Percentiles rank a stretch among this genome's conserved stretches.
Evolutionary conservation across 1,140 invertebrate genomes (phyloP).

Genomic region (Bombus pyrosoma): DNA sequence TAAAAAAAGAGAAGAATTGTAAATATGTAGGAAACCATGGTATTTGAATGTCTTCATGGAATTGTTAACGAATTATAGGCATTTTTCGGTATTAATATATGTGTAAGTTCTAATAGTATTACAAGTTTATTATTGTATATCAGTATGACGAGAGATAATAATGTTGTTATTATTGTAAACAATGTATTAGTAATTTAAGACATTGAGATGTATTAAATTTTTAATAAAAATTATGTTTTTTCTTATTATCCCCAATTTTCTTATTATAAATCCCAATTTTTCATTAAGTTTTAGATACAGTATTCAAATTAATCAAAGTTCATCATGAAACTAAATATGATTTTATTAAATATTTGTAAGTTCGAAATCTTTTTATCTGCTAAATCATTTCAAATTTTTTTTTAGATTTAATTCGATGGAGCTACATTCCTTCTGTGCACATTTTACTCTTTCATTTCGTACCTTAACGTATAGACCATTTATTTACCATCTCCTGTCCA

Average conservation of each 20-base stretch:
- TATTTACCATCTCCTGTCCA: neutral
- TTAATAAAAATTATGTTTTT: constrained; percentile 40
- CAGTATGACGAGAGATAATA: constrained; percentile 36
- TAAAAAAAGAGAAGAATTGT: constrained; percentile 26
- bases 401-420: too few species aligned
- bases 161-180: constrained; percentile 41
- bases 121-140: constrained; percentile 29
- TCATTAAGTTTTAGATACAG: too few species aligned
- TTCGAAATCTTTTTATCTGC: too few species aligned
- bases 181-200: constrained; percentile 52
- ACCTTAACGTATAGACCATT: neutral
- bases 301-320: too few species aligned
- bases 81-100: constrained; percentile 39
- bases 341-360: too few species aligned
- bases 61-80: constrained; percentile 38
- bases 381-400: too few species aligned
- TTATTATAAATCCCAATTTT: neutral
- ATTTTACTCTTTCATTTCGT: neutral
- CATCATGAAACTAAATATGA: too few species aligned
- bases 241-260: neutral
- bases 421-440: too few species aligned
- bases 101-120: constrained; percentile 54
- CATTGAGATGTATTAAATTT: constrained; percentile 61
- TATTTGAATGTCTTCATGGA: constrained; percentile 33
- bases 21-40: constrained; percentile 43